Conservation (phyloP, 2,113 vertebrate genomes). For the Gnathonemus echidnorhynchus region DNA sequence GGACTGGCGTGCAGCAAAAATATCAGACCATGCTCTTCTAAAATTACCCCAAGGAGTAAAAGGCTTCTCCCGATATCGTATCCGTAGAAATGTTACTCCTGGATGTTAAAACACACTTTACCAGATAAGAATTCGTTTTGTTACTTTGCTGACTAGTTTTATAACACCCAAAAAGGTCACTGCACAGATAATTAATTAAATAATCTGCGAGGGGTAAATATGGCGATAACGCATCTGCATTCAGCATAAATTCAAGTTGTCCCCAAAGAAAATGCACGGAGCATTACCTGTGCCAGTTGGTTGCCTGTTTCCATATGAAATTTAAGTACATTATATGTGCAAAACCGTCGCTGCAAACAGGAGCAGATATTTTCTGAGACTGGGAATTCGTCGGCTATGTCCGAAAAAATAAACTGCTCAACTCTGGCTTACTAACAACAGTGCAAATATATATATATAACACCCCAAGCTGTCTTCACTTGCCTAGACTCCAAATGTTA, state of each 20-base stretch:
- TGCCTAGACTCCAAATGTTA: neutral
- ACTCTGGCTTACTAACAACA: neutral
- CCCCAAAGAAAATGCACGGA: neutral
- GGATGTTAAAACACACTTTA: neutral
- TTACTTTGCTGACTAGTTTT: neutral
- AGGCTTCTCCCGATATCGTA: neutral
- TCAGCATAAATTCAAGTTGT: neutral
- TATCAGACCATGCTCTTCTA: neutral
- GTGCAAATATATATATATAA: neutral
- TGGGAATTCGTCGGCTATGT: neutral
- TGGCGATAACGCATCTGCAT: neutral
- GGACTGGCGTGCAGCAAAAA: neutral
- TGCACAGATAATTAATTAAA: neutral
- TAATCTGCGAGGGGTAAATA: neutral
- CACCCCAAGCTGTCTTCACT: neutral
- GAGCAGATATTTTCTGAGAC: neutral
- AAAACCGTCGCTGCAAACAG: neutral
- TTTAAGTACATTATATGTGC: neutral
- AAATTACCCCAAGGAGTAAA: slow-evolving; percentile 8
- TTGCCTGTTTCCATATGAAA: neutral
- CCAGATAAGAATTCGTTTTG: neutral
- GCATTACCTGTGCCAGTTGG: neutral
- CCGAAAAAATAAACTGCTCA: neutral
- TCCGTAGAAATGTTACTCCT: neutral
- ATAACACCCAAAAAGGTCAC: neutral